Base-by-base conservation (phyloP, 2,797 vertebrate genomes). In the Leptoclinus maculatus region DNA sequence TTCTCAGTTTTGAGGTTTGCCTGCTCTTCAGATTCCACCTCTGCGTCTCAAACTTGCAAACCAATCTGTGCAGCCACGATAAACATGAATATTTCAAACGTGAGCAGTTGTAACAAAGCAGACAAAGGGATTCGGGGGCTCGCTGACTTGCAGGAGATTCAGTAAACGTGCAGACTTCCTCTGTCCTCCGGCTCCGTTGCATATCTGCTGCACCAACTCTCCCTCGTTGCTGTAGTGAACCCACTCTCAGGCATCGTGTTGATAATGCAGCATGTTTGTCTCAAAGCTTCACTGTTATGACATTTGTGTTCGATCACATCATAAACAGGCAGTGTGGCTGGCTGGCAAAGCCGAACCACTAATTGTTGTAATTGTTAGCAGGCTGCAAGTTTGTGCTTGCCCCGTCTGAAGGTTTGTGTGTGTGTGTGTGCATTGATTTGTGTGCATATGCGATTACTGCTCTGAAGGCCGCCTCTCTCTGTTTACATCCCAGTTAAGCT, bases 311-410 rank as follows among this genome's bases (percentile, higher is more conserved):
- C 94, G 95, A 97, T 97, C 96, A 95, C 96, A 97, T 97, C 96
- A 96, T 96, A 97, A 97, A 97, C 96, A 97, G 96, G 96, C 96
- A 95, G 96, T 94, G 95, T 86, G 95, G 95, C 95, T 96, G 96
- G 95, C 96, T 96, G 96, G 96, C 96, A 95, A 93, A 92, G 94
- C 96, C 89, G 93, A 96, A 96, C 96, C 97, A 96, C 96, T 97
- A 97, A 97, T 97, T 97, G 96, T 94, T 95, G 94, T 97, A 97
- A 97, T 97, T 97, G 97, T 96, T 97, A 95, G 96, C 97, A 97
- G 94, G 94, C 56, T 68, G 66, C 71, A 9, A 53, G 54, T 34
- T 25, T 12, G 13, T 29, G 41, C 94, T 93, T n/a, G n/a, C 95
- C 94, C 94, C 95, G 95, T 93, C 95, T 88, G 94, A 92, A 92